Conservation (phyloP, 2,888 invertebrate species). For the Pseudococcus viburni region DNA sequence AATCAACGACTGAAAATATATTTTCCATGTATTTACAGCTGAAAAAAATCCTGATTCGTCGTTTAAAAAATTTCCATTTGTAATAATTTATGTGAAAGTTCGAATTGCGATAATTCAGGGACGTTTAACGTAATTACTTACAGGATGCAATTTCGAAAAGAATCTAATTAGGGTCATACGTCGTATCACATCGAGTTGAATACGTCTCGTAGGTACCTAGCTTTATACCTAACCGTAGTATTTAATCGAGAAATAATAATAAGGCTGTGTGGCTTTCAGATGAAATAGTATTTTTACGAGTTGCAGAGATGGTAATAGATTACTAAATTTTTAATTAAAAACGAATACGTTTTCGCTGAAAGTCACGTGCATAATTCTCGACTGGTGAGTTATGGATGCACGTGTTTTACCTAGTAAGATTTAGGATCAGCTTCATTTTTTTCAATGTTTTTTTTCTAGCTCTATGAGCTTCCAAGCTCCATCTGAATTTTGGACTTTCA, state of each 20-base stretch:
- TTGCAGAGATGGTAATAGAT: not conserved
- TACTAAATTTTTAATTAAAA: not conserved
- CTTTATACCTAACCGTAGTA: not conserved
- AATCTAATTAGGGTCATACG: not conserved
- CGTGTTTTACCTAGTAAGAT: too few species aligned
- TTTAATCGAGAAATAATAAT: too few species aligned
- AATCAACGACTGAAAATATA: constrained; percentile 18
- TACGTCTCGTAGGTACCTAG: not conserved
- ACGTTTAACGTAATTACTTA: not conserved
- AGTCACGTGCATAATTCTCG: too few species aligned
- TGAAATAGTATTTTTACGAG: not conserved
- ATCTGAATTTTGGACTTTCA: too few species aligned
- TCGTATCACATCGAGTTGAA: not conserved
- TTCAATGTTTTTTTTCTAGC: too few species aligned
- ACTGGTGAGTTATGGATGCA: too few species aligned
- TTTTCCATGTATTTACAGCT: not conserved
- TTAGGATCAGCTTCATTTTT: too few species aligned
- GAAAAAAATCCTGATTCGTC: not conserved
- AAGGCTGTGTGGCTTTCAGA: too few species aligned
- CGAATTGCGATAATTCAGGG: not conserved
- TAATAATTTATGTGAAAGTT: not conserved
- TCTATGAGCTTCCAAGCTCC: too few species aligned
- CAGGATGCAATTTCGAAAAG: not conserved
- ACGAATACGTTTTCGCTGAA: too few species aligned
- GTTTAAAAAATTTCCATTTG: not conserved